Percentiles rank a stretch among this genome's conserved stretches.
Evolutionary conservation across 2,888 invertebrate genomes (phyloP).

Genomic region (Drosophila peninsularis): DNA sequence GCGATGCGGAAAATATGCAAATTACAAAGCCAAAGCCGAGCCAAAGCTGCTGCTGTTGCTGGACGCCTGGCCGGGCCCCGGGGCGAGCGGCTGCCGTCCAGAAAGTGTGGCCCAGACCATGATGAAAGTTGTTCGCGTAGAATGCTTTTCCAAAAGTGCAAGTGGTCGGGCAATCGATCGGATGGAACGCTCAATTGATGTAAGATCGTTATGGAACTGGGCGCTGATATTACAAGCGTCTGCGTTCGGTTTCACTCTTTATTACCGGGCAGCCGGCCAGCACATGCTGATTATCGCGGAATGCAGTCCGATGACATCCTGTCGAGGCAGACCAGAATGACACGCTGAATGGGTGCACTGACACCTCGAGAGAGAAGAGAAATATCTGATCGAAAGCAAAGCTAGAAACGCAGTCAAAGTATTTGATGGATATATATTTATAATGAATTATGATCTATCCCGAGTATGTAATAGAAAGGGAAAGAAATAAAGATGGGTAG

Average conservation of each 20-base stretch:
- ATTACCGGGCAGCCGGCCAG: constrained; percentile 1
- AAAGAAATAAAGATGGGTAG: too few relatives aligned
- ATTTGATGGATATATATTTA: neutral
- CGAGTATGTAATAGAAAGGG: too few relatives aligned
- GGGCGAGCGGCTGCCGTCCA: constrained; percentile 51
- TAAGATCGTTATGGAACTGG: constrained; percentile 61
- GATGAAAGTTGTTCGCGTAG: constrained; percentile 73
- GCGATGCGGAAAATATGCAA: constrained; percentile 77
- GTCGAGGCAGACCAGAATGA: constrained; percentile 3
- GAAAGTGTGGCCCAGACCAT: constrained; percentile 59
- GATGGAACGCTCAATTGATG: constrained; percentile 60
- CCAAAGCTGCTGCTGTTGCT: neutral
- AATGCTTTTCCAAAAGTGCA: constrained; percentile 70
- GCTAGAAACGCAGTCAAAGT: neutral
- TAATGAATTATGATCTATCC: too few relatives aligned
- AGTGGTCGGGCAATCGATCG: constrained; percentile 56
- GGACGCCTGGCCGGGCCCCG: constrained; percentile 37
- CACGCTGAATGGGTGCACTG: constrained; percentile 8
- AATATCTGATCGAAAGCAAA: neutral
- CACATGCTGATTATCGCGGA: constrained; percentile 31
- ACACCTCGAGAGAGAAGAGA: neutral
- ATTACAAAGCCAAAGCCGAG: constrained; percentile 51
- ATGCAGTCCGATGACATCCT: constrained; percentile 24
- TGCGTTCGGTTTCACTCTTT: constrained; percentile 52
- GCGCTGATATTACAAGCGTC: constrained; percentile 34